Evolutionary conservation across 2,113 vertebrate species (phyloP).

Genomic region (Recurvirostra avosetta): DNA sequence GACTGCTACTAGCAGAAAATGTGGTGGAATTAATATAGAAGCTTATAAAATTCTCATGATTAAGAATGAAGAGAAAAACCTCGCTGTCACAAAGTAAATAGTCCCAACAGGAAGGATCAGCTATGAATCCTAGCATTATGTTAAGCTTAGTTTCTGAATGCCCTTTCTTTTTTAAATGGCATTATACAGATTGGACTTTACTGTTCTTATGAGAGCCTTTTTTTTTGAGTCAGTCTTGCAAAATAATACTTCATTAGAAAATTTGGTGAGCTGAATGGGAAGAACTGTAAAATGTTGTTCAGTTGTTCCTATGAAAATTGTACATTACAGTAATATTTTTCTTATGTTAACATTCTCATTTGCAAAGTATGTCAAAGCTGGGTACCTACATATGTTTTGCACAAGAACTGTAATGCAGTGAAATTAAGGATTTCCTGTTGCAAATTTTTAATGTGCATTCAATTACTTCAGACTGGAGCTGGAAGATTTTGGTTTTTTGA

Average conservation of each 20-base stretch:
- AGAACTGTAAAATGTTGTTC: not conserved
- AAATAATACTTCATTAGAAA: not conserved
- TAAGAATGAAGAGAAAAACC: not conserved
- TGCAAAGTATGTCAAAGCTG: not conserved
- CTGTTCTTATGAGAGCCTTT: accelerated
- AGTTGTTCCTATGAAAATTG: not conserved
- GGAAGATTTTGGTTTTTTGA: not conserved
- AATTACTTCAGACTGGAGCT: not conserved
- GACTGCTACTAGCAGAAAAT: not conserved
- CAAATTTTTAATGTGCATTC: not conserved
- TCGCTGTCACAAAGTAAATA: not conserved
- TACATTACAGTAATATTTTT: not conserved
- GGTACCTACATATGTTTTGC: not conserved
- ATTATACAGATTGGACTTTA: not conserved
- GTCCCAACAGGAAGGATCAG: not conserved
- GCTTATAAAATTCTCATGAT: not conserved
- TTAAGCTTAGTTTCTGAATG: not conserved
- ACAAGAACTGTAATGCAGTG: not conserved
- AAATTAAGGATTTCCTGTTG: not conserved
- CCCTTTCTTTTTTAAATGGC: not conserved
- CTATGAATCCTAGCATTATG: not conserved
- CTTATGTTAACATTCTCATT: not conserved
- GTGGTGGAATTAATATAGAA: not conserved
- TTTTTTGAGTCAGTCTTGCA: not conserved
- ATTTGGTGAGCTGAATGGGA: not conserved